Conservation (phyloP, 2,888 invertebrate genomes). For the Alloplasta piceator region DNA sequence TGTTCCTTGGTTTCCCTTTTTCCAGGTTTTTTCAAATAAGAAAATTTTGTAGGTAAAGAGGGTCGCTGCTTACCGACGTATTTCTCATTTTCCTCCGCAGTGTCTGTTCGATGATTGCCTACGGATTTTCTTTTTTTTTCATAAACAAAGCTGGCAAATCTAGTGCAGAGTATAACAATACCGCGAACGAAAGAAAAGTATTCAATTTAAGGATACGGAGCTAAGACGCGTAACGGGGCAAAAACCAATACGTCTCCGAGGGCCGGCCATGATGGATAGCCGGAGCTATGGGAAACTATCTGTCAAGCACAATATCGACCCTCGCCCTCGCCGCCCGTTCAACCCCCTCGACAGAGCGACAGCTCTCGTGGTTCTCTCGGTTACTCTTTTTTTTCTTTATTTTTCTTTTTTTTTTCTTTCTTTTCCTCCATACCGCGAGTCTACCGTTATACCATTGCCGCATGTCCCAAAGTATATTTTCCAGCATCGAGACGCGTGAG, state of each 20-base stretch:
- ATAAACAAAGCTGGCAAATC: too few species aligned
- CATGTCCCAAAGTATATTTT: conserved; percentile 56
- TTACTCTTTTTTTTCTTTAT: too few species aligned
- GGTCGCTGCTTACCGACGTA: too few species aligned
- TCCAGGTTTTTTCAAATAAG: too few species aligned
- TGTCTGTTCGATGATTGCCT: too few species aligned
- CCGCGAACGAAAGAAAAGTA: conserved; percentile 66
- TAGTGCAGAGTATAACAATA: conserved; percentile 45
- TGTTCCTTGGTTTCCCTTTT: too few species aligned
- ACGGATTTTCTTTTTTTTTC: too few species aligned
- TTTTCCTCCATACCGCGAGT: conserved; percentile 34
- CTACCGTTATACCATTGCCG: conserved; percentile 47
- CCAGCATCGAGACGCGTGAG: conserved; percentile 57
- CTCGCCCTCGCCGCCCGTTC: conserved; percentile 78
- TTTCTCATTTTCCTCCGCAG: too few species aligned
- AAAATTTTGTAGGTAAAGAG: too few species aligned
- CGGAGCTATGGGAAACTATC: conserved; percentile 83
- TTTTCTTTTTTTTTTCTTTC: too few species aligned
- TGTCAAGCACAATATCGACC: conserved; percentile 84
- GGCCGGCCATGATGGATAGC: conserved; percentile 83
- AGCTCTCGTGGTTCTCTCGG: conserved; percentile 67
- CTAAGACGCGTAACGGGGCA: conserved; percentile 78
- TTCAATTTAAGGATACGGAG: conserved; percentile 77
- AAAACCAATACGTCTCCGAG: conserved; percentile 81
- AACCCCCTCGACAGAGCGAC: conserved; percentile 74